These are phyloP conservation scores for Drosophila mayri DNA, from an alignment of 1,140 invertebrate species.

Conservation along the genomic window DNA sequence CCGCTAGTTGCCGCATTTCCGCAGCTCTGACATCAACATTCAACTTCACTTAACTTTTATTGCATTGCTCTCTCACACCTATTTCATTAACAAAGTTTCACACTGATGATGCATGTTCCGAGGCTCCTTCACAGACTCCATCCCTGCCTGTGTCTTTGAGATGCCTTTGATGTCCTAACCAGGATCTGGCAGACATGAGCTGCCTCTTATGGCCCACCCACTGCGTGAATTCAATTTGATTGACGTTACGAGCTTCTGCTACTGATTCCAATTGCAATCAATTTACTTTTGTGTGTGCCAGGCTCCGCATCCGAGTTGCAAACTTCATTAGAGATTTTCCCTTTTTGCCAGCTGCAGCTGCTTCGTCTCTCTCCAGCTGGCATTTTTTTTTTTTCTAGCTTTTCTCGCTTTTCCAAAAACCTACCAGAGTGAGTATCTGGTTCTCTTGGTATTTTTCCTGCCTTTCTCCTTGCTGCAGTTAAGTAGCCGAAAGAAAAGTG, in stretches of 20 bases:
- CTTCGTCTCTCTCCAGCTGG: slow-evolving; percentile 11
- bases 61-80: slow-evolving; percentile 72
- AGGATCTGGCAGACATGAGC: not conserved
- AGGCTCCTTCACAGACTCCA: not conserved
- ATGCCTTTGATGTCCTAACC: slow-evolving; percentile 42
- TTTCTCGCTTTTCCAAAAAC: slow-evolving; percentile 14
- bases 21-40: slow-evolving; percentile 47
- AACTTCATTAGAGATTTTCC: slow-evolving; percentile 82
- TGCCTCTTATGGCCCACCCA: slow-evolving; percentile 19
- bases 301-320: slow-evolving; percentile 76
- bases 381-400: slow-evolving; percentile 62
- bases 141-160: not conserved
- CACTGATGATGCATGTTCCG: slow-evolving; percentile 67
- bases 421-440: slow-evolving; percentile 10
- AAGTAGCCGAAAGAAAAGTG: slow-evolving; percentile 64
- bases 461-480: slow-evolving; percentile 58
- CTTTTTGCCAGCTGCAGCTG: slow-evolving; percentile 45
- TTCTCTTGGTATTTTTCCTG: slow-evolving; percentile 12
- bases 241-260: slow-evolving; percentile 82
- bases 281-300: slow-evolving; percentile 76
- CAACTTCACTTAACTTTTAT: slow-evolving; percentile 80
- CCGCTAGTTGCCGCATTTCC: slow-evolving; percentile 15
- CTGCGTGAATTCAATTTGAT: slow-evolving; percentile 83
- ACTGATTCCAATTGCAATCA: slow-evolving; percentile 84
- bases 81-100: slow-evolving; percentile 83